A percentile compares a stretch with the other conserved stretches of the same genome.
These are phyloP conservation scores for Calameuta idolon DNA, from an alignment of 2,888 invertebrate genomes.

Conservation along the genomic window DNA sequence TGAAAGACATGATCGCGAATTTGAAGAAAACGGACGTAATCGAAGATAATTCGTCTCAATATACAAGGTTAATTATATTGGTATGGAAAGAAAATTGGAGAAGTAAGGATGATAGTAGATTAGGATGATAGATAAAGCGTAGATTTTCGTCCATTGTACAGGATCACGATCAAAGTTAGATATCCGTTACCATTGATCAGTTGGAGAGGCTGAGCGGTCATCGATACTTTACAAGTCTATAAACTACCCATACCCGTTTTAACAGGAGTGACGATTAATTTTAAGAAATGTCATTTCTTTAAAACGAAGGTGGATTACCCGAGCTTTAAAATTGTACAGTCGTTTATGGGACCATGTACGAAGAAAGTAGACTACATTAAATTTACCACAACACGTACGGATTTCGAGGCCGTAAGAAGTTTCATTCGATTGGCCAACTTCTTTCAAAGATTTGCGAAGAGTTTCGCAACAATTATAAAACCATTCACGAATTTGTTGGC, in stretches of 20 bases:
- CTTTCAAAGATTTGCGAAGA: slow-evolving; percentile 46
- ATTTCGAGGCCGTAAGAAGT: slow-evolving; percentile 41
- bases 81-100: slow-evolving; percentile 40
- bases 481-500: slow-evolving; percentile 35
- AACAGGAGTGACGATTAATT: slow-evolving; percentile 42
- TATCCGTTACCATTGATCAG: slow-evolving; percentile 54
- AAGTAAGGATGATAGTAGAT: slow-evolving; percentile 36
- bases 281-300: slow-evolving; percentile 41
- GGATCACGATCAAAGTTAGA: slow-evolving; percentile 46
- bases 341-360: slow-evolving; percentile 6
- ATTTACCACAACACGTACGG: slow-evolving; percentile 24
- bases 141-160: slow-evolving; percentile 47
- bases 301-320: slow-evolving; percentile 19
- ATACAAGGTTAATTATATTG: slow-evolving; percentile 31
- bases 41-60: slow-evolving; percentile 36
- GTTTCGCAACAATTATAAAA: slow-evolving; percentile 38
- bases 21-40: slow-evolving; percentile 28
- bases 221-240: slow-evolving; percentile 45
- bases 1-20: slow-evolving; percentile 29
- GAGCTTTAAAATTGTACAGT: slow-evolving; percentile 14
- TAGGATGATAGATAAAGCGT: too few species aligned
- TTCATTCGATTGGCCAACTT: slow-evolving; percentile 50
- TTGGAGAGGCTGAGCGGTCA: slow-evolving; percentile 47
- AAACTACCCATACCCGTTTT: slow-evolving; percentile 24
- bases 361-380: not conserved